phyloP scores from a whole-genome alignment of 2,888 invertebrate species.

The Hydroisotoma schaefferi region DNA sequence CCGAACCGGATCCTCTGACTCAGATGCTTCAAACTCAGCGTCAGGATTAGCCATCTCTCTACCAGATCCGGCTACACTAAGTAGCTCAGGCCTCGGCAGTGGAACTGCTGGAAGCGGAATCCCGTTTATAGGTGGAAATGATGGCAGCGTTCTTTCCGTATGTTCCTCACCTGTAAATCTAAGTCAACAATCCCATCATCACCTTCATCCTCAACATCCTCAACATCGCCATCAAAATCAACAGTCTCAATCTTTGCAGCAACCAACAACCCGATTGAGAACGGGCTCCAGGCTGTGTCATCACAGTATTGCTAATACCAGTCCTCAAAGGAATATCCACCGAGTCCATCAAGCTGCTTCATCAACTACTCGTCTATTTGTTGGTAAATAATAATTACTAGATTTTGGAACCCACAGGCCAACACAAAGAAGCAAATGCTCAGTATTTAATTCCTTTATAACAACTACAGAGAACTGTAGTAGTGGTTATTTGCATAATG shows the following conservation, averaged over 20 bases:
- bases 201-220: slow-evolving; percentile 18
- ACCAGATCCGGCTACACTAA: slow-evolving; percentile 37
- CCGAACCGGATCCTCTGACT: slow-evolving; percentile 16
- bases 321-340: slow-evolving; percentile 47
- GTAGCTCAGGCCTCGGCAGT: slow-evolving; percentile 15
- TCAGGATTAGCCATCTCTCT: slow-evolving; percentile 28
- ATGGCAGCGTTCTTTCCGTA: slow-evolving; percentile 4
- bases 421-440: too few relatives aligned
- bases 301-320: slow-evolving; percentile 45
- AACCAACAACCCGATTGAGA: slow-evolving; percentile 34
- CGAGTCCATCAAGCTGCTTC: slow-evolving; percentile 32
- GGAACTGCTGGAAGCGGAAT: slow-evolving; percentile 24
- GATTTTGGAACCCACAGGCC: too few relatives aligned
- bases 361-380: slow-evolving; percentile 25
- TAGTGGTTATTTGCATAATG: too few relatives aligned
- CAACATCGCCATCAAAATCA: slow-evolving; percentile 13
- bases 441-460: too few relatives aligned
- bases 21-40: slow-evolving; percentile 19
- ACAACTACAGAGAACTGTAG: too few relatives aligned
- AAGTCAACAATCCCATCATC: slow-evolving; percentile 13
- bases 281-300: slow-evolving; percentile 48
- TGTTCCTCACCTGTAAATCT: slow-evolving; percentile 6
- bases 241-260: slow-evolving; percentile 26
- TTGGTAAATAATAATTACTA: slow-evolving; percentile 20
- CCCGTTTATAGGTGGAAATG: too few relatives aligned